A percentile compares a stretch with the other conserved stretches of the same genome.
Conservation (phyloP, 1,140 invertebrate species). For the Carcinoscorpius rotundicauda region DNA sequence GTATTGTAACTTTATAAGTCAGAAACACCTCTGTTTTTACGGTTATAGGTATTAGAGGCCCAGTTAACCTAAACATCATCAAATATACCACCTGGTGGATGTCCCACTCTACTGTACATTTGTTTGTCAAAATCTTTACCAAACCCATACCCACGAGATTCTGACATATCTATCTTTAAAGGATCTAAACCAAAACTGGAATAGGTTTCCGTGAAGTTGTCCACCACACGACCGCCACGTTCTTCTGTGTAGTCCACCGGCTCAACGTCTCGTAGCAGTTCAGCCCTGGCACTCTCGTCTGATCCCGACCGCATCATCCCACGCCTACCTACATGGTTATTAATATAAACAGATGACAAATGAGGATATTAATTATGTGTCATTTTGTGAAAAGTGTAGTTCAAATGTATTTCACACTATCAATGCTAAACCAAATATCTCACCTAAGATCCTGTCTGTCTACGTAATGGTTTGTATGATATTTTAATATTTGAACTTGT, state of each 20-base stretch:
- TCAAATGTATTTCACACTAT: too few relatives aligned
- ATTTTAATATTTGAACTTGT: too few relatives aligned
- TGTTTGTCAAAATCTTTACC: conserved; percentile 13
- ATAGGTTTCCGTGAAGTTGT: conserved; percentile 9
- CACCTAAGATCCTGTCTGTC: too few relatives aligned
- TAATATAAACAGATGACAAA: too few relatives aligned
- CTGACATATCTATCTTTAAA: neutral
- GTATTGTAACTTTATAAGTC: too few relatives aligned
- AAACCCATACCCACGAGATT: conserved; percentile 1
- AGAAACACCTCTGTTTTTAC: too few relatives aligned
- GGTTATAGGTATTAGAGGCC: too few relatives aligned
- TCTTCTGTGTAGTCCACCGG: conserved; percentile 43
- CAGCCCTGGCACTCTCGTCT: conserved; percentile 46
- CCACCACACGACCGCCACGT: conserved; percentile 21
- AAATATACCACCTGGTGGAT: conserved; percentile 63
- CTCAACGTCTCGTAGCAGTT: conserved; percentile 47
- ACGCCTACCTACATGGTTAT: too few relatives aligned
- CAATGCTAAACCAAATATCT: too few relatives aligned
- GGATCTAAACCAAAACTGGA: conserved; percentile 7
- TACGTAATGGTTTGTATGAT: too few relatives aligned
- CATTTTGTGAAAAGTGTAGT: too few relatives aligned
- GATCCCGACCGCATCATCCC: conserved; percentile 21
- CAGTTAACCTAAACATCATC: conserved; percentile 53
- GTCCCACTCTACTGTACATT: conserved; percentile 22
- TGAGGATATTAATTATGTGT: too few relatives aligned